Conservation (phyloP, 2,797 vertebrate genomes). For the Brotogeris chrysoptera region DNA sequence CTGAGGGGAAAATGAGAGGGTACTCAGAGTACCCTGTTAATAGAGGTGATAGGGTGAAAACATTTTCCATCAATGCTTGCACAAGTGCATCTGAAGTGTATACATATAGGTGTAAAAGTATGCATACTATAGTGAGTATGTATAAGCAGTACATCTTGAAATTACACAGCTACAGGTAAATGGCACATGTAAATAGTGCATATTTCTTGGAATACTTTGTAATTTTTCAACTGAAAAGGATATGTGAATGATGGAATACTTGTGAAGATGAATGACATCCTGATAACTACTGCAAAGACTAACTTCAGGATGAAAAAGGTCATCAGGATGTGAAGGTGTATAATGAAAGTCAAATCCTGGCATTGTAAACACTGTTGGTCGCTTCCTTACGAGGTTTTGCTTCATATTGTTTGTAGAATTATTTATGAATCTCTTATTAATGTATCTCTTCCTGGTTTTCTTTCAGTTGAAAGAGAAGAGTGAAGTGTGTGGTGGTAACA, state of each 20-base stretch:
- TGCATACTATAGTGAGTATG: neutral
- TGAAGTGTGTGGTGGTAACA: slow-evolving; percentile 84
- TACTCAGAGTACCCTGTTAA: neutral
- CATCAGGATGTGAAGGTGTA: neutral
- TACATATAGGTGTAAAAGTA: neutral
- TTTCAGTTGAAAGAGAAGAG: slow-evolving; percentile 90
- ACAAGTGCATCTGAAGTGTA: neutral
- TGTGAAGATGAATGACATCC: neutral
- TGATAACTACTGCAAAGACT: neutral
- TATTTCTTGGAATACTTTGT: neutral
- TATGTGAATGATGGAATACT: neutral
- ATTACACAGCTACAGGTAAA: neutral
- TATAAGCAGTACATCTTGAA: neutral
- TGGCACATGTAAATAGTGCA: neutral
- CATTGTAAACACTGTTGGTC: neutral
- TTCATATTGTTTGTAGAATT: neutral
- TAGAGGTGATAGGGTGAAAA: neutral
- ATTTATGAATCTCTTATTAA: neutral
- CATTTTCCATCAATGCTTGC: neutral
- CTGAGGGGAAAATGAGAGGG: neutral
- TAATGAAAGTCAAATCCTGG: neutral
- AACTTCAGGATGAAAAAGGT: neutral
- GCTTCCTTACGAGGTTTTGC: neutral
- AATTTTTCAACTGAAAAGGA: neutral
- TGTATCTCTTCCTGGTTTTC: neutral